These are phyloP conservation scores for Hipposideros armiger DNA, from an alignment of 2,113 vertebrate genomes.

Conservation along the genomic window DNA sequence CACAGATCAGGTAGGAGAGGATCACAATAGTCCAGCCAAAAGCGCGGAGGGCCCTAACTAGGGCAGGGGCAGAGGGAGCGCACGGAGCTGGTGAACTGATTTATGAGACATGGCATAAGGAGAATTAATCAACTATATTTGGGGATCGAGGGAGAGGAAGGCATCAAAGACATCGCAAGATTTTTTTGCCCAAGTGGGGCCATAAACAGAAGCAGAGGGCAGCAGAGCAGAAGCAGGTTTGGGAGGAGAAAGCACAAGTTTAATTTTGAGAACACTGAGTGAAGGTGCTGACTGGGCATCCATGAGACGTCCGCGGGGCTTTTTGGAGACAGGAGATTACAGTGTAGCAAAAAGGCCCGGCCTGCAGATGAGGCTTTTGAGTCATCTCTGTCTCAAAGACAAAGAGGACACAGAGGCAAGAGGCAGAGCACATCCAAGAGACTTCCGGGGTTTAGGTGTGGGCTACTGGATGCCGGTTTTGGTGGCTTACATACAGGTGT, in stretches of 20 bases:
- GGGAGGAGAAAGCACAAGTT: slow-evolving; percentile 12
- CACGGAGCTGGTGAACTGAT: slow-evolving; percentile 54
- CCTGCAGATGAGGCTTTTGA: background rate
- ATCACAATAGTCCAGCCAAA: slow-evolving; percentile 43
- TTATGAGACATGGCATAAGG: slow-evolving; percentile 35
- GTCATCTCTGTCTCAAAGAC: background rate
- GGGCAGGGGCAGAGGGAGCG: slow-evolving; percentile 65
- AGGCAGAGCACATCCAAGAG: background rate
- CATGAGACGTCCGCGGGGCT: background rate
- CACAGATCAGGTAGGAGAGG: slow-evolving; percentile 38
- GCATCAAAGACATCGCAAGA: slow-evolving; percentile 31
- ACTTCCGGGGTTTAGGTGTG: background rate
- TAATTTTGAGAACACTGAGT: slow-evolving; percentile 64
- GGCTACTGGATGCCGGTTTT: background rate
- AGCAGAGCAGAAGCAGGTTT: background rate
- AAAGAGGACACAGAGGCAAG: background rate
- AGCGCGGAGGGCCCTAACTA: slow-evolving; percentile 61
- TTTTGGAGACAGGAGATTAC: background rate
- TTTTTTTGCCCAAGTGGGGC: slow-evolving; percentile 58
- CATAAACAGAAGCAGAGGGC: slow-evolving; percentile 68
- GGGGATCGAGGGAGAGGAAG: slow-evolving; percentile 53
- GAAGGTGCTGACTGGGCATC: background rate
- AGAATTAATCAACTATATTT: slow-evolving; percentile 68
- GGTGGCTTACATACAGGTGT: background rate
- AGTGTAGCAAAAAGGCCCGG: background rate